Evolutionary conservation across 2,113 vertebrate species (phyloP).

Genomic region (Eolophus roseicapilla): DNA sequence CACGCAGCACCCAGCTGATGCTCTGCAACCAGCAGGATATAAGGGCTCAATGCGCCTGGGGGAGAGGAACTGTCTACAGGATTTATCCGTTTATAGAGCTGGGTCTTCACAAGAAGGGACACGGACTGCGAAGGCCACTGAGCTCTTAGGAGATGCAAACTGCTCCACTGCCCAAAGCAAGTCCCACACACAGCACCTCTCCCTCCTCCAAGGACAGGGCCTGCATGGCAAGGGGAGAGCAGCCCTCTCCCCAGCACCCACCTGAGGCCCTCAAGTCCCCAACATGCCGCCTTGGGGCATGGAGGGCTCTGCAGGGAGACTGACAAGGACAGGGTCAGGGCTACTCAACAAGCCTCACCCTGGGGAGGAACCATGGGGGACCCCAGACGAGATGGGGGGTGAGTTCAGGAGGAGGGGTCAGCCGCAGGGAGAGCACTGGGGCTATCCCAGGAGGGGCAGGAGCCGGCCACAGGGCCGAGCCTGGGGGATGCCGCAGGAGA

Average conservation of each 20-base stretch:
- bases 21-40: not conserved
- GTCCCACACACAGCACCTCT: not conserved
- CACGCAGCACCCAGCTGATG: not conserved
- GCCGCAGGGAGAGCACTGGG: not conserved
- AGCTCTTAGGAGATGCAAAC: not conserved
- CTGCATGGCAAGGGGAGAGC: fast-evolving
- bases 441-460: not conserved
- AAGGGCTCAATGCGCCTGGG: not conserved
- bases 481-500: too few species aligned
- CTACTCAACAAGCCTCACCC: not conserved
- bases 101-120: not conserved
- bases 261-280: fast-evolving
- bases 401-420: not conserved
- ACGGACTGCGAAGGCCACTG: not conserved
- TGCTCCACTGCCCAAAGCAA: not conserved
- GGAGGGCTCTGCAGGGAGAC: not conserved
- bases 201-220: not conserved
- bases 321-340: too few species aligned
- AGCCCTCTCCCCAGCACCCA: not conserved
- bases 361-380: not conserved
- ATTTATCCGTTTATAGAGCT: not conserved
- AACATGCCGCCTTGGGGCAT: fast-evolving
- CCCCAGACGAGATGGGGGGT: fast-evolving
- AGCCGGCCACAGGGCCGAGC: not conserved
- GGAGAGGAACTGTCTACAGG: not conserved